Evolutionary conservation across 1,140 invertebrate species (phyloP), one percentile per base, ranked within the genome.

Genomic region (Protaetia brevitarsis): DNA sequence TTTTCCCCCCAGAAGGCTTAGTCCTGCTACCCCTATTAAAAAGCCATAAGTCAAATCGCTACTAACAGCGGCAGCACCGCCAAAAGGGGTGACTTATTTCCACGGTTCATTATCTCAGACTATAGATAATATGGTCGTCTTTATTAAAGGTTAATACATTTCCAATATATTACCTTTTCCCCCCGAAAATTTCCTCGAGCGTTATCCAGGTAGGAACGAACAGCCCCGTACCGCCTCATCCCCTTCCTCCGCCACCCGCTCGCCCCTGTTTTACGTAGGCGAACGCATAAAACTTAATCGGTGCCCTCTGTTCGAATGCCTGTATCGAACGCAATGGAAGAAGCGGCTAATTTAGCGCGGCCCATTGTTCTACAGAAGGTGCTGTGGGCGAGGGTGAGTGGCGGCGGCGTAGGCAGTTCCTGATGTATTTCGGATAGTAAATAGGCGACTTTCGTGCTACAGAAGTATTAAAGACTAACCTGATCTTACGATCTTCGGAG

Each of bases 281-380:
- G n/a, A n/a, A n/a, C n/a, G n/a, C n/a, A 59, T 66, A 66, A 59
- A 66, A 66, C 62, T 51, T 59, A 66, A 66, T 61, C 34, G 63
- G 27, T 31, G 64, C 58, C 13, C 30, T n/a, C n/a, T n/a, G n/a
- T n/a, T n/a, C n/a, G n/a, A n/a, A n/a, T n/a, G n/a, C n/a, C 31
- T 57, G 41, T 51, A 61, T 27, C 56, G 65, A 63, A 66, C 65
- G 57, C 63, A 21, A 26, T 16, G 29, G 26, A 57, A 37, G 57
- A 27, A 19, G 37, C 64, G 29, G 11, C 31, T 30, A 31, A 59
- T 66, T 59, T 59, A 34, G 62, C 37, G 56, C 56, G 65, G 65
- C 45, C 60, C 56, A 66, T 66, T 61, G 62, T 61, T 62, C 59
- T 36, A 37, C 5, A 37, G 34, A 19, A 8, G 23, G 58, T n/a